A percentile compares a stretch with the other conserved stretches of the same genome.
Conservation (phyloP, 2,888 invertebrate species). For the Atrina japonica region DNA sequence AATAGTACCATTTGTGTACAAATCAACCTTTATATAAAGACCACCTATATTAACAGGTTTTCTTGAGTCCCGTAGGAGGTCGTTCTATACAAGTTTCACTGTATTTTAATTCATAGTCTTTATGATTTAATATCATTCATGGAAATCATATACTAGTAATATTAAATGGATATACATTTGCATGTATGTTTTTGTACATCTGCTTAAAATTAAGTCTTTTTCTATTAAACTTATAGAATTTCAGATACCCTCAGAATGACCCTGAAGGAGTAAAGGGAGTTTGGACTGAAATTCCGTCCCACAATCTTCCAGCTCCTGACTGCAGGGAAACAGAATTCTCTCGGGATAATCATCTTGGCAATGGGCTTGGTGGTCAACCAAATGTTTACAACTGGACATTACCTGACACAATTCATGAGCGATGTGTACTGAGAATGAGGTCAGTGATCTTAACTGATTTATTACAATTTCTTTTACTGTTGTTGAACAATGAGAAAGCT, state of each 20-base stretch:
- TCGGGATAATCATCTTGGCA: slow-evolving; percentile 80
- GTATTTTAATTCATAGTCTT: too few species aligned
- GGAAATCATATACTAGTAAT: too few species aligned
- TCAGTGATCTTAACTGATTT: slow-evolving; percentile 31
- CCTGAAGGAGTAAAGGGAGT: slow-evolving; percentile 60
- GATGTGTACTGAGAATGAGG: slow-evolving; percentile 79
- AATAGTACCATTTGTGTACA: too few species aligned
- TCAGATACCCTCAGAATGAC: slow-evolving; percentile 49
- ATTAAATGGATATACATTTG: too few species aligned
- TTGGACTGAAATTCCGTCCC: slow-evolving; percentile 75
- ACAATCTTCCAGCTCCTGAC: slow-evolving; percentile 76
- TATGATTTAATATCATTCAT: too few species aligned
- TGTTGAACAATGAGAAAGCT: too few species aligned
- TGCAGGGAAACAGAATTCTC: slow-evolving; percentile 79
- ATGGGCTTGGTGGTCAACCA: slow-evolving; percentile 76
- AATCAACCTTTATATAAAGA: too few species aligned
- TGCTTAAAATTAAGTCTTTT: too few species aligned
- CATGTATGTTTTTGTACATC: too few species aligned
- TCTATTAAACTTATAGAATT: slow-evolving; percentile 35
- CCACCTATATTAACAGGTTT: too few species aligned
- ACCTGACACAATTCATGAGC: slow-evolving; percentile 71
- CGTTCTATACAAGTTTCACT: too few species aligned
- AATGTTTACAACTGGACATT: slow-evolving; percentile 79
- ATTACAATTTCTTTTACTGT: neutral
- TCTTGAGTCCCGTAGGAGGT: too few species aligned